A percentile compares a stretch with the other conserved stretches of the same genome.
Evolutionary conservation across 2,888 invertebrate species (phyloP).

Genomic region (Andrena marginata): DNA sequence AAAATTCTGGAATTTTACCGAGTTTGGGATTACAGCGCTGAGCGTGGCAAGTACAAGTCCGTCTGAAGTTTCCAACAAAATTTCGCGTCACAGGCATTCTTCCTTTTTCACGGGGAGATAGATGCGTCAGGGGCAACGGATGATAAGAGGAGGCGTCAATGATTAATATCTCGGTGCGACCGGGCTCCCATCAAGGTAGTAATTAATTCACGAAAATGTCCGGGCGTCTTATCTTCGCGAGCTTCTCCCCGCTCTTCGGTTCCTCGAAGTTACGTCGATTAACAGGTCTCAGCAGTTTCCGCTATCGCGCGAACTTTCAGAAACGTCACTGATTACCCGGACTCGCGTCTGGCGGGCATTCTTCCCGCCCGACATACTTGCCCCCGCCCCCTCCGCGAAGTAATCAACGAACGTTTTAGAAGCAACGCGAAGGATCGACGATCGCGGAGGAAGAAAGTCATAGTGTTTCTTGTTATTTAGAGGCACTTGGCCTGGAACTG

Average conservation of each 20-base stretch:
- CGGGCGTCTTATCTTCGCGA: slow-evolving; percentile 64
- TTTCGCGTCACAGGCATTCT: neutral
- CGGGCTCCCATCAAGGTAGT: slow-evolving; percentile 51
- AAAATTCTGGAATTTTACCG: neutral
- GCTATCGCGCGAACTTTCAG: slow-evolving; percentile 41
- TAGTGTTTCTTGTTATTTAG: neutral
- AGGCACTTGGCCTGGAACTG: neutral
- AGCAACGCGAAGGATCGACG: too few species aligned
- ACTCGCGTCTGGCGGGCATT: neutral
- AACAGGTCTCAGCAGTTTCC: slow-evolving; percentile 71
- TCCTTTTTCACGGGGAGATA: neutral
- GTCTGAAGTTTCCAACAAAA: neutral
- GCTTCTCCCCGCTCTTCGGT: slow-evolving; percentile 52
- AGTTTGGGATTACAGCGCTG: neutral
- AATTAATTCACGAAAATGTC: slow-evolving; percentile 70
- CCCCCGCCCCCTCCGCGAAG: too few species aligned
- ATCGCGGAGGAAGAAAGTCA: neutral
- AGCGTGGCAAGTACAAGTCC: slow-evolving; percentile 1
- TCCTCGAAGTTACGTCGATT: slow-evolving; percentile 66
- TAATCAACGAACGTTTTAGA: neutral
- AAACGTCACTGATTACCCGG: slow-evolving; percentile 24
- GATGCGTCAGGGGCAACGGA: neutral
- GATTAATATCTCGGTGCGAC: slow-evolving; percentile 62
- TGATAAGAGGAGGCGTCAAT: slow-evolving; percentile 41
- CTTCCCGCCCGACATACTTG: neutral